Evolutionary conservation across 2,888 invertebrate genomes (phyloP), one percentile per base, ranked within the genome.

Genomic region (Lochmaea crataegi): DNA sequence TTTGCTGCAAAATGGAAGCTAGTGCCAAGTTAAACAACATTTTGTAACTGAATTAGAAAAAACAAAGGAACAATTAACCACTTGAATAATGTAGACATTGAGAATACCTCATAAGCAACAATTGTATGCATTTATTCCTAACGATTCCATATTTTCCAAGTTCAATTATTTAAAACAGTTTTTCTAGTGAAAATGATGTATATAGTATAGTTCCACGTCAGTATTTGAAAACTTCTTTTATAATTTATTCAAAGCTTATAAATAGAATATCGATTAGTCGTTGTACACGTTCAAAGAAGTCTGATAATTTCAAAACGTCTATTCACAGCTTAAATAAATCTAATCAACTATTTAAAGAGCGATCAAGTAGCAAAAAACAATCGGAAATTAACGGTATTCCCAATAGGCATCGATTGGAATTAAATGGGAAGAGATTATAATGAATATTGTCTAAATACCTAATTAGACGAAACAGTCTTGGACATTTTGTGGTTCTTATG

Each of bases 171-270:
- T 51, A 7, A n/a, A 51, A 51, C n/a, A 14, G n/a, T 14, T 48
- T 14, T n/a, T n/a, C n/a, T n/a, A n/a, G n/a, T n/a, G n/a, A n/a
- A 51, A 51, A 51, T 16, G 3, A 16, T n/a, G 53, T 53, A 53
- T 53, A 48, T 14, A 18, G 38, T 63, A 64, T 7, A 38, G 22
- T 12, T 65, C 64, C 72, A 72, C 72, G 72, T 72, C 72, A 68
- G 63, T 60, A 60, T 58, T 72, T 58, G 58, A 68, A 60, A 58
- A 41, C 63, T 67, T 68, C 66, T 53, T 72, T 41, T 68, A 61
- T 72, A 72, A 72, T 72, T 72, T 64, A 65, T 18, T 58, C 12
- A 48, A 63, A 72, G 42, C 53, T 68, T 72, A 70, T 68, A 68
- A 72, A 65, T 72, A 72, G 72, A 68, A 68, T 64, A 68, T 72